phyloP scores from a whole-genome alignment of 2,888 invertebrate species.

The Ochropacha duplaris region DNA sequence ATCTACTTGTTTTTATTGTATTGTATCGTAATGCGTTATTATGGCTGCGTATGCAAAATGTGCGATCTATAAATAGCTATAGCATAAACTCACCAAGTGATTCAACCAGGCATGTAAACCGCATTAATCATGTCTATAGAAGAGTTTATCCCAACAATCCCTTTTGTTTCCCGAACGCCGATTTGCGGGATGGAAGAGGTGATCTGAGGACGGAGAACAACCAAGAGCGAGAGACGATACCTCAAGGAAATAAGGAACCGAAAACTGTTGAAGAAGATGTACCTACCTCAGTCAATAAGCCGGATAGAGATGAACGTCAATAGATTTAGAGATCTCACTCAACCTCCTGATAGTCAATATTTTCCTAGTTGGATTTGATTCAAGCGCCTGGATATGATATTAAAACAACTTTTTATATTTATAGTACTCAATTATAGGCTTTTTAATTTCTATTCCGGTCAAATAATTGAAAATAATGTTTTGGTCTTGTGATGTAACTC shows the following conservation, averaged over 20 bases:
- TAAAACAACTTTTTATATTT: background rate
- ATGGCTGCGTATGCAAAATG: background rate
- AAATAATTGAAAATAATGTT: background rate
- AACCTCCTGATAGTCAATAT: constrained; percentile 54
- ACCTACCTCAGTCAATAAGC: constrained; percentile 21
- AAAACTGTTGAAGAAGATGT: constrained; percentile 12
- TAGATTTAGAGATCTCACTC: constrained; percentile 40
- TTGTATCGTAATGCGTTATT: constrained; percentile 3
- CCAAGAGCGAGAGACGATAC: background rate
- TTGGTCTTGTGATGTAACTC: too few species aligned
- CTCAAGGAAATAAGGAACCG: constrained; percentile 1
- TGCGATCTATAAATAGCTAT: background rate
- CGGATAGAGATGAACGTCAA: constrained; percentile 53
- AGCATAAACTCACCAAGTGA: background rate
- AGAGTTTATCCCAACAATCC: background rate
- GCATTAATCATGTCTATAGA: background rate
- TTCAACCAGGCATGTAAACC: background rate
- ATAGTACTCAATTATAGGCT: background rate
- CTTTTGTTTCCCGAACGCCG: constrained; percentile 14
- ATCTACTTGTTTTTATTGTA: constrained; percentile 5
- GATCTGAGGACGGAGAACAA: constrained; percentile 10
- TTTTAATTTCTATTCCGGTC: background rate
- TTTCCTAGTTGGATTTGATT: constrained; percentile 26
- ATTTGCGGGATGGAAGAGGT: constrained; percentile 14
- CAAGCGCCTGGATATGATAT: constrained; percentile 13